A percentile compares a stretch with the other conserved stretches of the same genome.
Evolutionary conservation across 2,888 invertebrate species (phyloP).

Genomic region (Sinelater perroti): DNA sequence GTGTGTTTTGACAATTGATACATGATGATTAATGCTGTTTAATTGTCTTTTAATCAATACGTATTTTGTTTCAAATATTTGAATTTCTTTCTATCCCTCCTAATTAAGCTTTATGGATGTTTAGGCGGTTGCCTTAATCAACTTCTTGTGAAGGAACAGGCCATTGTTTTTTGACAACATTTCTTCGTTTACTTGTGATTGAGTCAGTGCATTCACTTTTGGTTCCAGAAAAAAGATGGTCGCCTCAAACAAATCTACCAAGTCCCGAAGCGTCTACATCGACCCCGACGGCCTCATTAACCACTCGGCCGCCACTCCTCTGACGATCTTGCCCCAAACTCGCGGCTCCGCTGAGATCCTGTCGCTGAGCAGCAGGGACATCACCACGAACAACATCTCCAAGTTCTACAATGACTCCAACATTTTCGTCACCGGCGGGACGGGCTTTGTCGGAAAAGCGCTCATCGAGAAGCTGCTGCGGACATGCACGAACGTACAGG

Average conservation of each 20-base stretch:
- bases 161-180: too few relatives aligned
- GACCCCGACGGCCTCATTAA: slow-evolving; percentile 3
- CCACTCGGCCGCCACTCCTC: background rate
- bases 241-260: slow-evolving; percentile 18
- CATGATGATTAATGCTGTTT: too few relatives aligned
- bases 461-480: slow-evolving; percentile 90
- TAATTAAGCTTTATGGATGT: too few relatives aligned
- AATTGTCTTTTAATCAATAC: too few relatives aligned
- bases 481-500: slow-evolving; percentile 80
- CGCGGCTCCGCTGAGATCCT: background rate
- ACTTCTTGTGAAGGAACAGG: too few relatives aligned
- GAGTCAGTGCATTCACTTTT: slow-evolving; percentile 6
- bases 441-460: slow-evolving; percentile 95
- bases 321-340: too few relatives aligned
- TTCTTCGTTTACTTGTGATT: too few relatives aligned
- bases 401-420: slow-evolving; percentile 57
- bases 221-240: slow-evolving; percentile 18
- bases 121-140: too few relatives aligned
- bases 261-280: slow-evolving; percentile 23
- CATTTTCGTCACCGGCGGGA: slow-evolving; percentile 59
- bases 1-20: too few relatives aligned
- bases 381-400: slow-evolving; percentile 48
- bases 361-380: slow-evolving; percentile 21
- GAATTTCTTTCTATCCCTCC: too few relatives aligned
- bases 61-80: too few relatives aligned